A percentile compares a stretch with the other conserved stretches of the same genome.
Evolutionary conservation across 2,888 invertebrate species (phyloP).

Genomic region (Stegana nigrithorax): DNA sequence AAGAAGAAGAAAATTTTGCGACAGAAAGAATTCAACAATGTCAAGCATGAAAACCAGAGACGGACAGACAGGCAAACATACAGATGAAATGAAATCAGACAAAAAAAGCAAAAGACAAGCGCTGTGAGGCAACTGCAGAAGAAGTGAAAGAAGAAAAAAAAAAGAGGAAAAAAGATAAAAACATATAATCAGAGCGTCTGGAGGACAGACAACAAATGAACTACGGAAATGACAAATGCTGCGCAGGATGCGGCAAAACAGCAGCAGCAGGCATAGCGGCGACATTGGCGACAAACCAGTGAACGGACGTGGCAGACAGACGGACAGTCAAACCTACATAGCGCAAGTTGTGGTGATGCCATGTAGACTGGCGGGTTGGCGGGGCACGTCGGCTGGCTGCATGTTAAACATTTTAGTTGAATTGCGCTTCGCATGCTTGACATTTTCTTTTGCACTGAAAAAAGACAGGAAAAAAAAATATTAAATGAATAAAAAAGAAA

Average conservation of each 20-base stretch:
- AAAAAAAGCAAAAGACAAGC: neutral
- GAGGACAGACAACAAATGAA: constrained; percentile 6
- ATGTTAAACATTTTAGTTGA: neutral
- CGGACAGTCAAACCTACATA: no score
- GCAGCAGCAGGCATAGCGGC: constrained; percentile 6
- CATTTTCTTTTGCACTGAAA: neutral
- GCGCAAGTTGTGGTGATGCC: no score
- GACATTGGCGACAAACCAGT: neutral
- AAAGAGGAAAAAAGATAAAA: neutral
- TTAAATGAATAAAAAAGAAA: neutral
- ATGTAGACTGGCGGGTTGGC: no score
- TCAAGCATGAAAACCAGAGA: neutral
- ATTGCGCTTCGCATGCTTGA: neutral
- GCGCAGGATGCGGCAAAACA: constrained; percentile 8
- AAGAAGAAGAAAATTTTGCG: neutral
- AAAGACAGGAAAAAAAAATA: no score
- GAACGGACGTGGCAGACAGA: no score
- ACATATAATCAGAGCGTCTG: neutral
- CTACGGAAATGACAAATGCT: constrained; percentile 17
- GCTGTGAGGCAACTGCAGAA: neutral
- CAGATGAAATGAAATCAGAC: neutral
- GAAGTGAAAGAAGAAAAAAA: neutral
- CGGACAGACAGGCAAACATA: neutral
- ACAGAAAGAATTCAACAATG: neutral
- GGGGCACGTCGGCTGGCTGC: neutral